Evolutionary conservation across 2,888 invertebrate genomes (phyloP).

Genomic region (Dynastes hyllus): DNA sequence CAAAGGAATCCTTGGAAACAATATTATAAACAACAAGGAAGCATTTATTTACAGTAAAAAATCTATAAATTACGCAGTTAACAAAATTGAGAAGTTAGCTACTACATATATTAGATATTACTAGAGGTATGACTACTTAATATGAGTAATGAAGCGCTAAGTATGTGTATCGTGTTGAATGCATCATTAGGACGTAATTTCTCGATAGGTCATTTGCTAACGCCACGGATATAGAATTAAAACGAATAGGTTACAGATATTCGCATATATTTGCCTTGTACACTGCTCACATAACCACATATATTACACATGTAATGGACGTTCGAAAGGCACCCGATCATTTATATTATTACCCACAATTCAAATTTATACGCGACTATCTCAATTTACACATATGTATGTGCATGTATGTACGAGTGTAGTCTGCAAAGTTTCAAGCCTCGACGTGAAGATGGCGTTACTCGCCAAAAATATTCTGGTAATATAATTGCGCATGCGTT

Average conservation of each 20-base stretch:
- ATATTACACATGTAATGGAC: neutral
- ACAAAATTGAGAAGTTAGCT: too few relatives aligned
- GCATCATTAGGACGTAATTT: slow-evolving; percentile 24
- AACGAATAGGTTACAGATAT: slow-evolving; percentile 28
- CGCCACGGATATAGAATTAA: slow-evolving; percentile 9
- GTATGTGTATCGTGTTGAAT: slow-evolving; percentile 9
- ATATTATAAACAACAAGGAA: too few relatives aligned
- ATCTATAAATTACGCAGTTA: too few relatives aligned
- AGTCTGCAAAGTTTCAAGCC: too few relatives aligned
- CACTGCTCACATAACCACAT: neutral
- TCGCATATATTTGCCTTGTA: slow-evolving; percentile 4
- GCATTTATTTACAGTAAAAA: too few relatives aligned
- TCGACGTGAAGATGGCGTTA: too few relatives aligned
- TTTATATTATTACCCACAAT: slow-evolving; percentile 10
- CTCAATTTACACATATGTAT: neutral
- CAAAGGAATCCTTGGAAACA: too few relatives aligned
- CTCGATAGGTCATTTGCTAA: slow-evolving; percentile 33
- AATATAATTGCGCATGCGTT: too few relatives aligned
- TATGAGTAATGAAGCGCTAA: slow-evolving; percentile 6
- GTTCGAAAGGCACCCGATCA: slow-evolving; percentile 8
- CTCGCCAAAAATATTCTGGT: too few relatives aligned
- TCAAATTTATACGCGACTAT: slow-evolving; percentile 9
- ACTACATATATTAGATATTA: neutral
- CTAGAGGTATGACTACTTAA: neutral
- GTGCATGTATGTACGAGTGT: too few relatives aligned